Base-by-base conservation (phyloP, 53 echinoderm and acorn worm species). In the Crossaster papposus region DNA sequence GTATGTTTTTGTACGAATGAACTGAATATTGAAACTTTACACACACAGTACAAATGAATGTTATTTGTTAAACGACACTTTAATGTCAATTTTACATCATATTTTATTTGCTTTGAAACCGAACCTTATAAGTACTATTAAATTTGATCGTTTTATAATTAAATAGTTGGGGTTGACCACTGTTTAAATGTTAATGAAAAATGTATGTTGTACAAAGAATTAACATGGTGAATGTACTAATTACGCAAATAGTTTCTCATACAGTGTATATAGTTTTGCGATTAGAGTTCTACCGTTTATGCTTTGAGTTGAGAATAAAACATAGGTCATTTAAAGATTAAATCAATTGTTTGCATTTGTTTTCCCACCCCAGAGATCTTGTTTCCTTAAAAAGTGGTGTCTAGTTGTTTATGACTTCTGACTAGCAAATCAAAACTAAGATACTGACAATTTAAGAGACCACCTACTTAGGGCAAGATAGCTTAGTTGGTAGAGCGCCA, bases 241-340 rank as follows among this genome's bases (percentile, higher is more conserved):
- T 87, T 87, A 77, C 36, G 71, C 76, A 72, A 77, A 87, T 87
- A 87, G 87, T 74, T 74, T 74, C 75, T 36, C 12, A 85, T 85
- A 44, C 44, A 44, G 9, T 44, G 44, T 44, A 53, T 15, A 85
- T 72, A 85, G 83, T 68, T 68, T 13, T 63, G 81, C 83, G 68
- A 22, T 84, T 84, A 36, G 64, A 84, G 84, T 84, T 52, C 62
- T 87, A 68, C 74, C 65, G 38, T 83, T 83, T 65, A 72, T 84
- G 30, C 51, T 10, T 83, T 33, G 64, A 65, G 70, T 38, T 36
- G 36, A 36, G n/a, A 65, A 81, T 81, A 81, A 64, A 62, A 81
- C 64, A 80, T 44, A 35, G 33, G 36, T 22, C 64, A 24, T 83
- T 38, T 36, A 65, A 38, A 65, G 14, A 26, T 18, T 20, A 58